These are phyloP conservation scores for Pyrrhosoma nymphula DNA, from an alignment of 2,888 invertebrate species.

Conservation along the genomic window DNA sequence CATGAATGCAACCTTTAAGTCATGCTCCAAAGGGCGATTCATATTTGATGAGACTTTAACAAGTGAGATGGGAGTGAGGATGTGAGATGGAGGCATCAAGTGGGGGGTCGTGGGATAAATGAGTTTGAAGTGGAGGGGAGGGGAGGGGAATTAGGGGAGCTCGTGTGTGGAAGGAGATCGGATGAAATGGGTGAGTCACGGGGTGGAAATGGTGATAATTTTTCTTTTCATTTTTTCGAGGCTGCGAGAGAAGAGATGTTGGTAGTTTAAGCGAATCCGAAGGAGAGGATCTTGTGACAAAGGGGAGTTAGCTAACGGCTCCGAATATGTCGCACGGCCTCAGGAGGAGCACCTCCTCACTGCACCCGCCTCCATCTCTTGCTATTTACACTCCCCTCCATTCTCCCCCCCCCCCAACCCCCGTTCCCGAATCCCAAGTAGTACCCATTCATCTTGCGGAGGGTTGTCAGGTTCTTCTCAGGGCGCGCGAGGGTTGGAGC, in stretches of 20 bases:
- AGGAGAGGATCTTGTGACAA: neutral
- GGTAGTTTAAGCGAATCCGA: neutral
- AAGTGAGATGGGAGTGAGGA: neutral
- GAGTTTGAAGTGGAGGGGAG: neutral
- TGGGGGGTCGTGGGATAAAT: neutral
- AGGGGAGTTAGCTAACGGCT: neutral
- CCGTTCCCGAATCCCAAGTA: neutral
- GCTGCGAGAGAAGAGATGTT: neutral
- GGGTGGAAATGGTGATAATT: neutral
- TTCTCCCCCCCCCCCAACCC: neutral
- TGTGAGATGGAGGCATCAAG: neutral
- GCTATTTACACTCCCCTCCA: neutral
- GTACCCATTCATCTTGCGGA: neutral
- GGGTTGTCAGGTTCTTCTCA: neutral
- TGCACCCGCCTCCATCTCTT: neutral
- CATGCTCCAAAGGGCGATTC: neutral
- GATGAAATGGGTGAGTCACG: neutral
- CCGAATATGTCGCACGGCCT: neutral
- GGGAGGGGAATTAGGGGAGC: neutral
- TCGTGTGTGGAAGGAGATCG: neutral
- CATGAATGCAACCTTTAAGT: slow-evolving; percentile 48
- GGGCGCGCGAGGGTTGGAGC: neutral
- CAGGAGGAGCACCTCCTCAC: neutral
- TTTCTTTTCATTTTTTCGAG: neutral
- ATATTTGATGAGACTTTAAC: slow-evolving; percentile 28